phyloP scores from a whole-genome alignment of 2,113 vertebrate genomes.

The Emydocephalus ijimae region DNA sequence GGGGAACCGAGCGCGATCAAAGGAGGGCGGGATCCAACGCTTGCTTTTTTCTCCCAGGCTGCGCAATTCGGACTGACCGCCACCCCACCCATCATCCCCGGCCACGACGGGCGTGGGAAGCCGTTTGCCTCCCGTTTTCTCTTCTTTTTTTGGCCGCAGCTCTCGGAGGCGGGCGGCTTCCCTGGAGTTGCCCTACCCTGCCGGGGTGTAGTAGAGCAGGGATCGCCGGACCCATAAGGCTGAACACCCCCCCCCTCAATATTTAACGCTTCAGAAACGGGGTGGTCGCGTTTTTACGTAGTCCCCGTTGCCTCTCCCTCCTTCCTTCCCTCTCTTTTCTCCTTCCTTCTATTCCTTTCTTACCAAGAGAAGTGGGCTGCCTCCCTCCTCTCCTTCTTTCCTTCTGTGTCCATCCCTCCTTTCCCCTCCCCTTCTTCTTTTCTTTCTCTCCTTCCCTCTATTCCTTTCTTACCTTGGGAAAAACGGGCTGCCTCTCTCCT shows the following conservation, averaged over 20 bases:
- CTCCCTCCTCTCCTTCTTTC: too few species aligned
- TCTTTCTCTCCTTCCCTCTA: too few species aligned
- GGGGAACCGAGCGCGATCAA: neutral
- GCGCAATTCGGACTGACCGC: too few species aligned
- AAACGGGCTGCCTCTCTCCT: too few species aligned
- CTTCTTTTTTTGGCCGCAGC: too few species aligned
- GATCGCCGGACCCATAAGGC: neutral
- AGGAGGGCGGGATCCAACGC: neutral
- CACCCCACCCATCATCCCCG: neutral
- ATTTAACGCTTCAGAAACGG: neutral
- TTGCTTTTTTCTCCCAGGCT: neutral
- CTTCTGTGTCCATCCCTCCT: too few species aligned
- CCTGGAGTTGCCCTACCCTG: neutral
- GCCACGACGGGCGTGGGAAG: neutral
- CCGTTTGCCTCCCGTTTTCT: neutral
- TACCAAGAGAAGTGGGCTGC: too few species aligned
- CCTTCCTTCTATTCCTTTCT: too few species aligned
- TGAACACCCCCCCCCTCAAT: neutral
- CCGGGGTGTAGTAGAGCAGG: neutral
- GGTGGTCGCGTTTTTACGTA: neutral
- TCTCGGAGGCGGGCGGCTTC: neutral
- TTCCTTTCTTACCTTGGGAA: too few species aligned
- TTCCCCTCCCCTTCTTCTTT: too few species aligned
- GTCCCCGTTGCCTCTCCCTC: neutral
- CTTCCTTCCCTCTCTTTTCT: too few species aligned